Evolutionary conservation across 2,888 invertebrate genomes (phyloP).

Genomic region (Lottia gigantea): DNA sequence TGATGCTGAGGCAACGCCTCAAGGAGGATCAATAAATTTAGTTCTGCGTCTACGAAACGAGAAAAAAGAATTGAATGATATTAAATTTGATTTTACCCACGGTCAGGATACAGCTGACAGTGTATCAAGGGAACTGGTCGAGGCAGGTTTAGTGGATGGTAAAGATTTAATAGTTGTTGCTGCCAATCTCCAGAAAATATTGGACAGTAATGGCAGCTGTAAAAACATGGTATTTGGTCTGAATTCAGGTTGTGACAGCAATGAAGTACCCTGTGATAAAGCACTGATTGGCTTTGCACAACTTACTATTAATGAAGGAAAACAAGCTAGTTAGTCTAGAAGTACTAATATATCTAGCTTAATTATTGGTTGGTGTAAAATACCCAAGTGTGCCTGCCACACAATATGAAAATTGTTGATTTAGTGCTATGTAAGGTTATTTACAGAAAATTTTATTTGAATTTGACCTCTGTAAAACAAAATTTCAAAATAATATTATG

Average conservation of each 20-base stretch:
- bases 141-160: constrained; percentile 92
- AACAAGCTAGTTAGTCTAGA: neutral
- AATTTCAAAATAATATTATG: no score
- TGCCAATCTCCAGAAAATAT: constrained; percentile 88
- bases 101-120: constrained; percentile 86
- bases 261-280: constrained; percentile 91
- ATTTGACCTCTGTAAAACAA: no score
- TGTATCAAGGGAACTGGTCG: constrained; percentile 92
- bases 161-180: constrained; percentile 91
- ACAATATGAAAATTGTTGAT: no score
- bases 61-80: constrained; percentile 93
- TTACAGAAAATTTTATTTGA: no score
- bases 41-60: constrained; percentile 75
- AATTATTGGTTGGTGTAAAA: no score
- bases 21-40: constrained; percentile 46
- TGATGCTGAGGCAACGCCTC: neutral
- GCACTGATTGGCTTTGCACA: constrained; percentile 97
- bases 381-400: no score
- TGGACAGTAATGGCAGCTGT: constrained; percentile 76
- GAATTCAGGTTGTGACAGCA: constrained; percentile 72
- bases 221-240: constrained; percentile 84
- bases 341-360: no score
- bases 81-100: constrained; percentile 93
- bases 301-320: constrained; percentile 71
- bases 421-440: no score